phyloP scores from a whole-genome alignment of 2,113 vertebrate species.

The Pristiophorus japonicus region DNA sequence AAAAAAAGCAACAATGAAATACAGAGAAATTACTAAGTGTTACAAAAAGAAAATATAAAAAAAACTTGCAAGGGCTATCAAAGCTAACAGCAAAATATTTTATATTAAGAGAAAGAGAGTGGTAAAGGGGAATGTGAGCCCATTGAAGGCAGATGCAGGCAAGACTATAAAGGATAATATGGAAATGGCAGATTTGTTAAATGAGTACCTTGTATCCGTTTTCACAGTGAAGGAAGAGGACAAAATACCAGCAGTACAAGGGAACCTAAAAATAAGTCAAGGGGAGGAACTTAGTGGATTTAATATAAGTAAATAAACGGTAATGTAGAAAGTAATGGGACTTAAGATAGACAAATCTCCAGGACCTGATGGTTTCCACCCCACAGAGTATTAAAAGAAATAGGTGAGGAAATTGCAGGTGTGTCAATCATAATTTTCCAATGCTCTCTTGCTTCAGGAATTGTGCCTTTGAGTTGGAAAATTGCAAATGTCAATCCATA shows the following conservation, averaged over 20 bases:
- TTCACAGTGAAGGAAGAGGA: conserved; percentile 18
- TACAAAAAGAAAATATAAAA: not conserved
- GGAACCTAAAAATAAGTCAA: conserved; percentile 22
- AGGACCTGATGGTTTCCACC: not conserved
- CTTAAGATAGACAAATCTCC: not conserved
- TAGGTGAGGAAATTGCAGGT: not conserved
- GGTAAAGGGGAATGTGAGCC: not conserved
- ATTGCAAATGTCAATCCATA: not conserved
- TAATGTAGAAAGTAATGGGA: not conserved
- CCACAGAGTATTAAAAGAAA: not conserved
- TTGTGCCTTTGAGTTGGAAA: not conserved
- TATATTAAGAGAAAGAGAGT: not conserved
- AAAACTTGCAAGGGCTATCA: not conserved
- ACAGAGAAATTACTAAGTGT: not conserved
- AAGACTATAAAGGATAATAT: not conserved
- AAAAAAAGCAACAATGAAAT: not conserved
- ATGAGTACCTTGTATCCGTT: not conserved
- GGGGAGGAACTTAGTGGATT: not conserved
- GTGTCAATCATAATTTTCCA: not conserved
- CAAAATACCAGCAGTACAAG: conserved; percentile 6
- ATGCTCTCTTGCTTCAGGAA: not conserved
- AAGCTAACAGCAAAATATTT: not conserved
- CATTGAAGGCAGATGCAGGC: not conserved
- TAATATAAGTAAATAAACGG: not conserved
- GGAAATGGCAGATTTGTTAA: conserved; percentile 14